A percentile compares a stretch with the other conserved stretches of the same genome.
Evolutionary conservation across 2,113 vertebrate genomes (phyloP).

Genomic region (Myanophis thanlyinensis): DNA sequence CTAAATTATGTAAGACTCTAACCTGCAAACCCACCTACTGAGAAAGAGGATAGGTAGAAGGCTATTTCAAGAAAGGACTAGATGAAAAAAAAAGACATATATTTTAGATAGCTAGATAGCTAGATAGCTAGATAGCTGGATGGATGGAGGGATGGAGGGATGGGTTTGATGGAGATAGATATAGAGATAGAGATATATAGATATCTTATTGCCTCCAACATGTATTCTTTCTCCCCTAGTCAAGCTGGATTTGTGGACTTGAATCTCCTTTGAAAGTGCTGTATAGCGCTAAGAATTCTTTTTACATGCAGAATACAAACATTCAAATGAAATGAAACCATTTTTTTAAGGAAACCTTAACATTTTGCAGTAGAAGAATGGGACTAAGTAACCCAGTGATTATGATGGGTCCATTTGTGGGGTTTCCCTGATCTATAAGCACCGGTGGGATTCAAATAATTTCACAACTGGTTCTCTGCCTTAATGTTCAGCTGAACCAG

Average conservation of each 20-base stretch:
- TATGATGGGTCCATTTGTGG: background rate
- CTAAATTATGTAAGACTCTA: background rate
- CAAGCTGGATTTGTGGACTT: background rate
- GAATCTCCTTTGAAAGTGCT: background rate
- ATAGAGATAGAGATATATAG: too few relatives aligned
- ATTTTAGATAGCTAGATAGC: too few relatives aligned
- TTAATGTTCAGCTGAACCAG: too few relatives aligned
- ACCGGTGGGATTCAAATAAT: too few relatives aligned
- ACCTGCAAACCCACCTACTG: background rate
- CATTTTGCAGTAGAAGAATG: background rate
- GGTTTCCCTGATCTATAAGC: background rate
- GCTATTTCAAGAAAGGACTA: background rate
- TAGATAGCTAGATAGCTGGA: too few relatives aligned
- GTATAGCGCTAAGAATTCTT: background rate
- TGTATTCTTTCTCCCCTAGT: background rate
- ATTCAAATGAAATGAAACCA: background rate
- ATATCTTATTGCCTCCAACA: too few relatives aligned
- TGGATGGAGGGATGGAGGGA: too few relatives aligned
- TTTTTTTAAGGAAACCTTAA: too few relatives aligned
- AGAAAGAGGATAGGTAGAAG: background rate
- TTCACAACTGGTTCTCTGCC: too few relatives aligned
- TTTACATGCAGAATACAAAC: background rate
- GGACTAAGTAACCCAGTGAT: background rate
- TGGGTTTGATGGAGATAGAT: too few relatives aligned
- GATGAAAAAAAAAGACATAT: background rate